Evolutionary conservation across 2,113 vertebrate species (phyloP).

Genomic region (Nettapus auritus): DNA sequence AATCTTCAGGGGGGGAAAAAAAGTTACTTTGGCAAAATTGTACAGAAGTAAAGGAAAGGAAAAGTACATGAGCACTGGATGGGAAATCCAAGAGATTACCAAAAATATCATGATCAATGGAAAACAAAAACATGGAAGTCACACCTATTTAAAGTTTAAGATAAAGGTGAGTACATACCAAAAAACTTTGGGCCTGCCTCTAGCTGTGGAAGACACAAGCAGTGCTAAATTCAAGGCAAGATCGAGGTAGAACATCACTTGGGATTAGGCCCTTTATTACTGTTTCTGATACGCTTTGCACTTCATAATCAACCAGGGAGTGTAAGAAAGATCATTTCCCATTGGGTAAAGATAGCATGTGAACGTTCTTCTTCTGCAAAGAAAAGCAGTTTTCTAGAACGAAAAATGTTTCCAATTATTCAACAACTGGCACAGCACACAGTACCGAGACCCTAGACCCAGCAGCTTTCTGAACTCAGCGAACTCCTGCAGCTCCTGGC

Average conservation of each 20-base stretch:
- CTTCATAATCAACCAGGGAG: background rate
- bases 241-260: background rate
- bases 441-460: background rate
- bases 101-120: background rate
- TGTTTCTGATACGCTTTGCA: background rate
- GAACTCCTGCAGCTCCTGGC: background rate
- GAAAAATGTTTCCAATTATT: background rate
- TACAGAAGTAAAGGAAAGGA: background rate
- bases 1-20: background rate
- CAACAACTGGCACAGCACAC: background rate
- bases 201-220: background rate
- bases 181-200: background rate
- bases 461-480: background rate
- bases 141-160: background rate
- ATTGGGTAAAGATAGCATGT: background rate
- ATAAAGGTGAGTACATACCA: background rate
- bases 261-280: background rate
- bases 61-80: background rate
- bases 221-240: background rate
- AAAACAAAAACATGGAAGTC: background rate
- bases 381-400: background rate
- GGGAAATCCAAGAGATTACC: background rate
- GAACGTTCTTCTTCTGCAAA: background rate
- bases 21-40: background rate
- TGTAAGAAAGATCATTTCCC: background rate